Evolutionary conservation across 35 echinoderm and acorn worm genomes (phyloP).

Genomic region (Stichopus chloronotus): DNA sequence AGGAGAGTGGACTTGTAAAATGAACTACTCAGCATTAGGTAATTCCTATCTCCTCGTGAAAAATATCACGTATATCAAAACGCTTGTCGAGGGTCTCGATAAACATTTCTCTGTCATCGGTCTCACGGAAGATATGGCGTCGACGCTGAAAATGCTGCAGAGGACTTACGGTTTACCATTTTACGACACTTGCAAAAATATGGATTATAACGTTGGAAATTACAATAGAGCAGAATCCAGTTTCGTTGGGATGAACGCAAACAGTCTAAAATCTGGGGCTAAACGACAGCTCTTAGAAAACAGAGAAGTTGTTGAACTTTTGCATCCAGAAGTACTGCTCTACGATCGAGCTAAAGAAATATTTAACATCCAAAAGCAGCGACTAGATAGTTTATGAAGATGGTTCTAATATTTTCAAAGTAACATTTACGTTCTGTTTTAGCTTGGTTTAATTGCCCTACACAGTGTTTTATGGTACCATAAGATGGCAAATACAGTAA

Average conservation of each 20-base stretch:
- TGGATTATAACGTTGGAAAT: not conserved
- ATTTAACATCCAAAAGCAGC: not conserved
- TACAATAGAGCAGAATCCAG: not conserved
- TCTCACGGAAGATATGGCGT: not conserved
- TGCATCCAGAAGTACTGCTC: not conserved
- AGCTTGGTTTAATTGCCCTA: too few species aligned
- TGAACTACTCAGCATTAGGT: not conserved
- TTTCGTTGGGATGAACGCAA: not conserved
- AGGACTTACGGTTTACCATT: slow-evolving; percentile 8
- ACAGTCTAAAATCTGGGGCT: not conserved
- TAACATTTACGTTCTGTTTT: too few species aligned
- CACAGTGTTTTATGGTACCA: too few species aligned
- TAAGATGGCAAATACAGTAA: too few species aligned
- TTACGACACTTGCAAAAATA: not conserved
- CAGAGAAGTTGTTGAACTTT: not conserved
- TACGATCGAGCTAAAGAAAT: slow-evolving; percentile 37
- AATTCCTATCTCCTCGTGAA: not conserved
- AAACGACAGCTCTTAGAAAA: not conserved
- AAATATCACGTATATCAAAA: not conserved
- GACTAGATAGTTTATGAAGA: not conserved
- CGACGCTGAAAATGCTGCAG: slow-evolving; percentile 26
- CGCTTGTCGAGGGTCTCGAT: not conserved
- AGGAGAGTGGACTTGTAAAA: not conserved
- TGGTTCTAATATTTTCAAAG: not conserved
- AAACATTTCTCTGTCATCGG: slow-evolving; percentile 39